Evolutionary conservation across 2,888 invertebrate species (phyloP).

Genomic region (Cosmia pyralina): DNA sequence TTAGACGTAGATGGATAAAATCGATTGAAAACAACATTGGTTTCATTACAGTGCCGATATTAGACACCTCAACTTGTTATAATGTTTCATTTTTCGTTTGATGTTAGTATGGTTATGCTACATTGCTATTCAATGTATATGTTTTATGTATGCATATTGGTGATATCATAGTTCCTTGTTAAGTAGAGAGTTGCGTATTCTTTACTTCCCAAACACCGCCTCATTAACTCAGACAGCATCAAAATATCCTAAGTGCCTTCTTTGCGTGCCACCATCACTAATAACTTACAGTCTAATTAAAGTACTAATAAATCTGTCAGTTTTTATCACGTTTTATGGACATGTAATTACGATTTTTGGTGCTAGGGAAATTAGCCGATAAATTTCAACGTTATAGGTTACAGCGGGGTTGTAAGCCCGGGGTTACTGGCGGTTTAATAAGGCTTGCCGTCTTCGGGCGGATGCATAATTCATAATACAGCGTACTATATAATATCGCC

Average conservation of each 20-base stretch:
- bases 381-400: slow-evolving; percentile 64
- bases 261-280: not conserved
- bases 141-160: not conserved
- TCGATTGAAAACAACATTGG: slow-evolving; percentile 5
- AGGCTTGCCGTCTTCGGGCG: slow-evolving; percentile 41
- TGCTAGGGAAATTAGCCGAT: slow-evolving; percentile 62
- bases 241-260: slow-evolving; percentile 5
- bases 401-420: slow-evolving; percentile 45
- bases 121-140: not conserved
- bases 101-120: not conserved
- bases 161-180: not conserved
- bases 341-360: slow-evolving; percentile 62
- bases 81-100: not conserved
- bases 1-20: not conserved
- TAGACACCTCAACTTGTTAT: not conserved
- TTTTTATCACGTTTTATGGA: slow-evolving; percentile 59
- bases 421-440: slow-evolving; percentile 60
- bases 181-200: not conserved
- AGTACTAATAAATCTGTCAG: slow-evolving; percentile 57
- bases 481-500: slow-evolving; percentile 49
- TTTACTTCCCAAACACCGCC: not conserved
- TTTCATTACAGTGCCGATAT: not conserved
- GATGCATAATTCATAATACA: slow-evolving; percentile 66
- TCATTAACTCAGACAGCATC: not conserved
- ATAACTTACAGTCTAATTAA: slow-evolving; percentile 47